Conservation (phyloP, 2,888 invertebrate genomes). For the Parnassius smintheus region DNA sequence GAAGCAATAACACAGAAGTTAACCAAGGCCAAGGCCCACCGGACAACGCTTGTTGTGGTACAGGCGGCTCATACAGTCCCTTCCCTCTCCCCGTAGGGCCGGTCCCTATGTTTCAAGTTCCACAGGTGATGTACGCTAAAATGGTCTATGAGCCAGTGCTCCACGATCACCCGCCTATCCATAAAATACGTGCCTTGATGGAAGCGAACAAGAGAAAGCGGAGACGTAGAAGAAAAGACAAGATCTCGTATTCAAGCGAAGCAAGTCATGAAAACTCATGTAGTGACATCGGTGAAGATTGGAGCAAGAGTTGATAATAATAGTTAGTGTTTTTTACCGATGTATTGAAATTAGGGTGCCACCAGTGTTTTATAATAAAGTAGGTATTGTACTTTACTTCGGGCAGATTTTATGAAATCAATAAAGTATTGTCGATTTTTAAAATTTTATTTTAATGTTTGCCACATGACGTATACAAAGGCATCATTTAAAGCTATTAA, state of each 20-base stretch:
- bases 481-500: too few relatives aligned
- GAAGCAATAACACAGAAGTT: neutral
- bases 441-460: too few relatives aligned
- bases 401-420: too few relatives aligned
- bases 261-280: neutral
- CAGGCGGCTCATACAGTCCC: neutral
- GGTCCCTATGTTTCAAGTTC: neutral
- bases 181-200: conserved; percentile 46
- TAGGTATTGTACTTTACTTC: too few relatives aligned
- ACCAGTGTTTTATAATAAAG: too few relatives aligned
- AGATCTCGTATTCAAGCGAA: neutral
- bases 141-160: conserved; percentile 56
- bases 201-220: conserved; percentile 35
- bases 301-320: neutral
- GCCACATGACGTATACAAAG: too few relatives aligned
- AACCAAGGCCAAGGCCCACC: neutral
- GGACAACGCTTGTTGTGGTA: too few relatives aligned
- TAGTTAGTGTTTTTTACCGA: too few relatives aligned
- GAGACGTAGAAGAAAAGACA: conserved; percentile 25
- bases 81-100: neutral
- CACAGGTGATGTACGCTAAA: conserved; percentile 13
- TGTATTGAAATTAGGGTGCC: too few relatives aligned
- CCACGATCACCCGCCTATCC: conserved; percentile 60
- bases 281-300: neutral
- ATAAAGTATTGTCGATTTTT: too few relatives aligned